phyloP scores from a whole-genome alignment of 2,888 invertebrate genomes.

The Syrista parreyssii region DNA sequence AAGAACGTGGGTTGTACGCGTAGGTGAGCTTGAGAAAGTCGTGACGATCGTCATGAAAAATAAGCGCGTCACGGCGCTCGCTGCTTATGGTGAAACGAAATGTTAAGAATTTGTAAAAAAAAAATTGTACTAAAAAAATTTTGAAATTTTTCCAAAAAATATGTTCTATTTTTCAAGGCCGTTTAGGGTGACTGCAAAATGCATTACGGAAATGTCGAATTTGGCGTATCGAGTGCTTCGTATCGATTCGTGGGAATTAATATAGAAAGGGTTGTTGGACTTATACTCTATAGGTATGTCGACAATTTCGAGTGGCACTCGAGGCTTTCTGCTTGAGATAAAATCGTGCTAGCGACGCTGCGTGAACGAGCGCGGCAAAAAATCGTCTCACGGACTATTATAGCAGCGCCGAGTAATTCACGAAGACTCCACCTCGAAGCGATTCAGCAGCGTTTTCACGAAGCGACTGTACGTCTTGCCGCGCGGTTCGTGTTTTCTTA shows the following conservation, averaged over 20 bases:
- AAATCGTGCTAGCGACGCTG: conserved; percentile 4
- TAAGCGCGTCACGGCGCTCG: background rate
- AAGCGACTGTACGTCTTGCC: background rate
- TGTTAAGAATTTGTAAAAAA: background rate
- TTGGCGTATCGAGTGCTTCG: background rate
- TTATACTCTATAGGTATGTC: conserved; percentile 16
- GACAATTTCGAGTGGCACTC: conserved; percentile 47
- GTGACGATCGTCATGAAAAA: background rate
- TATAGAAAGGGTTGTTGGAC: conserved; percentile 1
- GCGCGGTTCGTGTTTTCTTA: background rate
- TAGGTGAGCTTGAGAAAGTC: background rate
- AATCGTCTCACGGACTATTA: background rate
- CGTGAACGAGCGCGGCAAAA: background rate
- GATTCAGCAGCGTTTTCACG: background rate
- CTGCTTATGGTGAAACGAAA: background rate
- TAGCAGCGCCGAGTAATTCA: background rate
- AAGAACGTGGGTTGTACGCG: background rate
- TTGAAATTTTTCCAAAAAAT: background rate
- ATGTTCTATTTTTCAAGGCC: no score
- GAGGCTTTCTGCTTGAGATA: conserved; percentile 27
- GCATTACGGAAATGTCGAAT: background rate
- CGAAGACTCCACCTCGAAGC: background rate
- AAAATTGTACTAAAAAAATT: background rate
- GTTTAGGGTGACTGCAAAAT: background rate
- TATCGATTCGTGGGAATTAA: background rate